phyloP scores from a whole-genome alignment of 2,888 invertebrate species.

The Byasa hedistus region DNA sequence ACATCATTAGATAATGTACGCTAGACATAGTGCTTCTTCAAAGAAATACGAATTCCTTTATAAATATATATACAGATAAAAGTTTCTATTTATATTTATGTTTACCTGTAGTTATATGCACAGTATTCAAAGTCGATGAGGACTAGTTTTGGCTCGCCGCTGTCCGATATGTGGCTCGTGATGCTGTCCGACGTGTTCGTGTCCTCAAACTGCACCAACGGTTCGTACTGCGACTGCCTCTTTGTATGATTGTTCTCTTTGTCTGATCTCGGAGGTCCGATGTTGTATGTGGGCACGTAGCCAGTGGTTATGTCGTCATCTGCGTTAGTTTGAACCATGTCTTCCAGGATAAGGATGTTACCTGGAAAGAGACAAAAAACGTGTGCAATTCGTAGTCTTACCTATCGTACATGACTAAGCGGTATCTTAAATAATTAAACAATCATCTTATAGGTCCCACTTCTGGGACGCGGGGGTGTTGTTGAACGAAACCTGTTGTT shows the following conservation, averaged over 20 bases:
- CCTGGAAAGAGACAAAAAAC: conserved; percentile 48
- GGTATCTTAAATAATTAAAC: too few species aligned
- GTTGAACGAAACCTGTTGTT: too few species aligned
- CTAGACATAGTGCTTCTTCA: too few species aligned
- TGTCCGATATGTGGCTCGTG: conserved; percentile 57
- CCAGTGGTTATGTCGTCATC: conserved; percentile 48
- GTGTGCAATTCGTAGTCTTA: too few species aligned
- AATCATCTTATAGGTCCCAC: too few species aligned
- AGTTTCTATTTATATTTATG: neutral
- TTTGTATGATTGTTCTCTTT: conserved; percentile 39
- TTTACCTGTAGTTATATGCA: conserved; percentile 85
- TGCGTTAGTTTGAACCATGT: conserved; percentile 34
- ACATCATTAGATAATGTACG: too few species aligned
- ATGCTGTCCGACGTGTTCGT: conserved; percentile 63
- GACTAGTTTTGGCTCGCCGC: conserved; percentile 82
- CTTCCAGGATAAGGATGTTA: conserved; percentile 78
- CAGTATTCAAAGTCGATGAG: conserved; percentile 97
- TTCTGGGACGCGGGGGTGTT: too few species aligned
- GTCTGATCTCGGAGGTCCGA: conserved; percentile 30
- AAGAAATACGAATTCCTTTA: too few species aligned
- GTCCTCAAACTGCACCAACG: conserved; percentile 47
- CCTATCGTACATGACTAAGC: too few species aligned
- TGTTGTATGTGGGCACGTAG: conserved; percentile 45
- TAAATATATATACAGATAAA: neutral
- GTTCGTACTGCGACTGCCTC: conserved; percentile 27